phyloP scores from a whole-genome alignment of 2,888 invertebrate species.

The Phlogophora meticulosa region DNA sequence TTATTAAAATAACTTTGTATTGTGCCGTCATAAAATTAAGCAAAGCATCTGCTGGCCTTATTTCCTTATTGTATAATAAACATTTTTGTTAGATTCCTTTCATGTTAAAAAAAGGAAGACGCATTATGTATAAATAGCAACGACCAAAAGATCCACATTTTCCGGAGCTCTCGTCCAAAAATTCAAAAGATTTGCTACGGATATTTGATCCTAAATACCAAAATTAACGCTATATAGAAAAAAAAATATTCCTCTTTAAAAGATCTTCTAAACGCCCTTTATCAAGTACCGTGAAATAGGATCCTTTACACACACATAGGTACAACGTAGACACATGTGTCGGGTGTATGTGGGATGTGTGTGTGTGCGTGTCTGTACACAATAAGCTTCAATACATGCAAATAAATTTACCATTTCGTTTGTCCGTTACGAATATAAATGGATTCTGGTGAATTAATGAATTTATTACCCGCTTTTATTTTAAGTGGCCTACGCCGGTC shows the following conservation, averaged over 20 bases:
- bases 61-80: constrained; percentile 2
- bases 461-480: constrained; percentile 78
- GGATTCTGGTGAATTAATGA: constrained; percentile 76
- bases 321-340: not conserved
- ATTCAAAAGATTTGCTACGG: constrained; percentile 52
- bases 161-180: constrained; percentile 29
- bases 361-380: constrained; percentile 17
- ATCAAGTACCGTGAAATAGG: constrained; percentile 54
- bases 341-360: not conserved
- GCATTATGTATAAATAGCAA: constrained; percentile 18
- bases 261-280: constrained; percentile 43
- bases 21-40: not conserved
- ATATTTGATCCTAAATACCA: constrained; percentile 58
- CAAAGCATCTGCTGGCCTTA: not conserved
- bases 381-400: constrained; percentile 64
- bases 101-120: constrained; percentile 16
- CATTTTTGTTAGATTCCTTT: constrained; percentile 4
- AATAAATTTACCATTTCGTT: constrained; percentile 68
- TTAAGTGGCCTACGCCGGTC: constrained; percentile 71
- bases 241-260: constrained; percentile 48
- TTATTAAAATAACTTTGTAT: constrained; percentile 2
- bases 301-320: constrained; percentile 37
- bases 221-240: constrained; percentile 52
- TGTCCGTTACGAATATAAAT: constrained; percentile 72
- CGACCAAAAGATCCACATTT: constrained; percentile 32